Conservation (phyloP, 1,140 invertebrate genomes). For the Monomorium pharaonis region DNA sequence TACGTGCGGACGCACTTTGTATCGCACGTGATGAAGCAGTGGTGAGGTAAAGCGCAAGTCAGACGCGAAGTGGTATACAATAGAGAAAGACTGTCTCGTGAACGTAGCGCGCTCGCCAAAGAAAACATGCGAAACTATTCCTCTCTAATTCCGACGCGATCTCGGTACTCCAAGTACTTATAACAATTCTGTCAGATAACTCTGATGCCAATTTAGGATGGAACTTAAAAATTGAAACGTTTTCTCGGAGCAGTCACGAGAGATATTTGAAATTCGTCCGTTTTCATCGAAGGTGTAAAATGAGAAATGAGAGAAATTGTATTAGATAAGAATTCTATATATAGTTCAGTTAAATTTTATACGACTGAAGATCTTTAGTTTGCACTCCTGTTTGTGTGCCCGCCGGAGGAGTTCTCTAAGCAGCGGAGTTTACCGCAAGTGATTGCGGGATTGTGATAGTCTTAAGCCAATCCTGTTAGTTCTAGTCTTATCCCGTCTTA, state of each 20-base stretch:
- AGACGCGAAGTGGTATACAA: background rate
- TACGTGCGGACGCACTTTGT: conserved; percentile 26
- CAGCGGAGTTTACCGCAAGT: conserved; percentile 40
- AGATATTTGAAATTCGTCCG: background rate
- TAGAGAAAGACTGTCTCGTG: background rate
- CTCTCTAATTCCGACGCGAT: background rate
- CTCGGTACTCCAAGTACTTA: background rate
- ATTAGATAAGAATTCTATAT: background rate
- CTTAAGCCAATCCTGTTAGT: conserved; percentile 56
- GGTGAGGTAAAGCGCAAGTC: conserved; percentile 32
- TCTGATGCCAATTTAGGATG: background rate
- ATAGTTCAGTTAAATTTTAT: conserved; percentile 8
- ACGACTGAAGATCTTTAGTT: background rate
- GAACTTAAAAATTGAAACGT: background rate
- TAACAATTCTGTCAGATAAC: background rate
- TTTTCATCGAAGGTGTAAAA: background rate
- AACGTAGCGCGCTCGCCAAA: background rate
- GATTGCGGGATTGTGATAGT: conserved; percentile 53
- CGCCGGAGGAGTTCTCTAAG: conserved; percentile 27
- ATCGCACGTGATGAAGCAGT: conserved; percentile 17
- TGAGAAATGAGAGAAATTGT: background rate
- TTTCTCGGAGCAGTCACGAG: background rate
- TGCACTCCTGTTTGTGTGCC: background rate
- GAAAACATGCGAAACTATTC: background rate
- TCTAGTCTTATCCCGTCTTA: conserved; percentile 49